phyloP scores from a whole-genome alignment of 2,113 vertebrate genomes.

The Nanorana parkeri region DNA sequence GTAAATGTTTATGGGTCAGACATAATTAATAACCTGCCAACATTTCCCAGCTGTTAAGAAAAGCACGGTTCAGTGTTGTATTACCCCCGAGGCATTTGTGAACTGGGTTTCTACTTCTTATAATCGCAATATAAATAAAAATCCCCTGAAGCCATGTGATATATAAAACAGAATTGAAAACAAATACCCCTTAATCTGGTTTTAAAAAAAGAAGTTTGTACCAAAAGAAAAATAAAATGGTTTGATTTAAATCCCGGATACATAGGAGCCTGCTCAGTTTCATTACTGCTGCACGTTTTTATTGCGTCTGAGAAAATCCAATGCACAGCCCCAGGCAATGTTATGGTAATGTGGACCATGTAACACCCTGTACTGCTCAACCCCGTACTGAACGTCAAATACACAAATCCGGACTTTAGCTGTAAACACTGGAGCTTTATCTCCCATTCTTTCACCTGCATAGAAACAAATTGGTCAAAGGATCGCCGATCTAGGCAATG shows the following conservation, averaged over 20 bases:
- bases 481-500: too few species aligned
- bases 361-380: neutral
- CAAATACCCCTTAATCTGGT: too few species aligned
- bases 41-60: slow-evolving; percentile 33
- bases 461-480: too few species aligned
- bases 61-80: neutral
- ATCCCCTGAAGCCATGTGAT: slow-evolving; percentile 4
- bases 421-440: too few species aligned
- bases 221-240: neutral
- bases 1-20: slow-evolving; percentile 19
- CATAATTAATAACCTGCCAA: slow-evolving; percentile 37
- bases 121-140: slow-evolving; percentile 37
- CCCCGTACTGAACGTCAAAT: neutral
- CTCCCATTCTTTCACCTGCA: too few species aligned
- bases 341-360: slow-evolving; percentile 8
- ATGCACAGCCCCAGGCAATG: slow-evolving; percentile 10
- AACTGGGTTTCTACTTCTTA: neutral
- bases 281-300: slow-evolving; percentile 35
- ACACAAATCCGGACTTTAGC: neutral
- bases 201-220: neutral
- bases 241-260: neutral
- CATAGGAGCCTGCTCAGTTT: neutral
- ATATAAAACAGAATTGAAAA: neutral
- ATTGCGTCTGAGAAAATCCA: slow-evolving; percentile 14
- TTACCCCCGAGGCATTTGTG: slow-evolving; percentile 26